phyloP scores from a whole-genome alignment of 2,888 invertebrate species.

The Criorhina ranunculi region DNA sequence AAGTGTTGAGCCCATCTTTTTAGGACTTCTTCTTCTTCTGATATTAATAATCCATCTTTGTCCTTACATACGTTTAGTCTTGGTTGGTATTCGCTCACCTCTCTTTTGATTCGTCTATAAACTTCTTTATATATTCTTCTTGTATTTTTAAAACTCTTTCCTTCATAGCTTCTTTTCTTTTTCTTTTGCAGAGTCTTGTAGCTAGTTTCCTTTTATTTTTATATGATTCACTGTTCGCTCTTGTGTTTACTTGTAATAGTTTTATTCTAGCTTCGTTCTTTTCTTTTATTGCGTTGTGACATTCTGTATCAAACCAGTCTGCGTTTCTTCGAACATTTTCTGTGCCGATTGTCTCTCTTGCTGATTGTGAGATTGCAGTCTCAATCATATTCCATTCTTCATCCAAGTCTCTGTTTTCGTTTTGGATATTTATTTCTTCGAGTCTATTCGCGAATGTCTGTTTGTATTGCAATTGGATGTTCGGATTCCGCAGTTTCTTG shows the following conservation, averaged over 20 bases:
- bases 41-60: background rate
- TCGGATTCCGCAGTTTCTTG: background rate
- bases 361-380: too few relatives aligned
- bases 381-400: background rate
- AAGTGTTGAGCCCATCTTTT: background rate
- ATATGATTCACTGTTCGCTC: too few relatives aligned
- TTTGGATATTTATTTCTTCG: background rate
- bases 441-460: background rate
- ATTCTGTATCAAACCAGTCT: background rate
- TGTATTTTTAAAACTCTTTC: background rate
- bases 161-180: background rate
- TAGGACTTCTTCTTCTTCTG: background rate
- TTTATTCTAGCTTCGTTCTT: background rate
- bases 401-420: background rate
- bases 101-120: background rate
- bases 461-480: background rate
- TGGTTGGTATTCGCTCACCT: background rate
- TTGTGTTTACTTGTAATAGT: background rate
- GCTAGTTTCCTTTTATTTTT: background rate
- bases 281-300: background rate
- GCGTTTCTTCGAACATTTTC: background rate
- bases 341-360: too few relatives aligned
- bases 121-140: background rate
- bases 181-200: background rate
- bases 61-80: background rate